Base-by-base conservation (phyloP, 2,113 vertebrate genomes). In the Lates calcarifer region DNA sequence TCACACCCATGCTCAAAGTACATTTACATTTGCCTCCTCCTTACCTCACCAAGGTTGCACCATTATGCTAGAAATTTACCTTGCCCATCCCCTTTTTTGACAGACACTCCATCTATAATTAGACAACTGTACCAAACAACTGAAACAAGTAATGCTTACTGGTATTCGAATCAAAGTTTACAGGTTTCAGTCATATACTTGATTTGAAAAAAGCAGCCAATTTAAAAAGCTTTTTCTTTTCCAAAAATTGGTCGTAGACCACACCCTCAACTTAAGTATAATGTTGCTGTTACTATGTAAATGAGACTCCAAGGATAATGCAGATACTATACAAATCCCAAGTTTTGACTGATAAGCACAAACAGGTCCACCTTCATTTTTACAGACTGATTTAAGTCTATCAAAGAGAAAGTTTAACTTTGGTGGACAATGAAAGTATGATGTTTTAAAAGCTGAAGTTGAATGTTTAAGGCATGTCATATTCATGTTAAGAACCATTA, bases 1-100 rank as follows among this genome's bases (percentile, higher is more conserved):
- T 62, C 64, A 61, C 71, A 84, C 80, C 70, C 39, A 63, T 51
- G n/a, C 28, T 49, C 17, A 43, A 73, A 1, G 45, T 68, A 51
- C 29, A 70, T 4, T 0, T n/a, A n/a, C n/a, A 2, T 73, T 66
- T 33, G 13, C 6, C 22, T 60, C 26, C 53, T 56, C n/a, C 24
- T 49, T 57, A 51, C 61, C 6, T 70, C 57, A 67, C 1, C 5
- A 18, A 6, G 9, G 18, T 72, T 41, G 18, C 56, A 81, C 22
- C 18, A 56, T 6, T 3, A 56, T 77, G 69, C 12, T 18, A 45
- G n/a, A n/a, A 70, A 51, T 31, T 43, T 64, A 65, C 29, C 10
- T 24, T 31, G 39, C 5, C 29, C 17, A 11, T 47, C 7, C 47
- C 39, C 9, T 28, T 63, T 43, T 10, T 72, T 35, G 51, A 6